A percentile compares a stretch with the other conserved stretches of the same genome.
These are phyloP conservation scores for Panagrolaimus sp. DNA, from an alignment of 1,140 invertebrate species.

Conservation along the genomic window DNA sequence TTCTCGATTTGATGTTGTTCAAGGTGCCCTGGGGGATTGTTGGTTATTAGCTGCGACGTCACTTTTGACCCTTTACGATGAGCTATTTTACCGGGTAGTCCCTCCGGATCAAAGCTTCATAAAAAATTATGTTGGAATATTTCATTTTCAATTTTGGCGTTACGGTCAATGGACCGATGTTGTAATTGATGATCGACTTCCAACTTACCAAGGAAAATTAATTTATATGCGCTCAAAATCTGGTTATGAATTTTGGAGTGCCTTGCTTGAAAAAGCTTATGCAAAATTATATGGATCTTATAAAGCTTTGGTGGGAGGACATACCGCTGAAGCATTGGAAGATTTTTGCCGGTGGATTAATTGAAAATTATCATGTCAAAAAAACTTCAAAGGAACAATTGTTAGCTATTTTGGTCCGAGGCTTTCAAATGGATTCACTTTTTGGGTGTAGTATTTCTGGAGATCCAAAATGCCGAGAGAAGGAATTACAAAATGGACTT, in stretches of 20 bases:
- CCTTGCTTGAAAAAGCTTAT: slow-evolving; percentile 77
- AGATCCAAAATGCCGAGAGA: slow-evolving; percentile 68
- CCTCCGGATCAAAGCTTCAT: slow-evolving; percentile 81
- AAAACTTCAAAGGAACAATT: slow-evolving; percentile 70
- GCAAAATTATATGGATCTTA: slow-evolving; percentile 92
- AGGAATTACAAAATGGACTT: slow-evolving; percentile 79
- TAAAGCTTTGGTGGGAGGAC: slow-evolving; percentile 91
- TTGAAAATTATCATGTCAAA: slow-evolving; percentile 84
- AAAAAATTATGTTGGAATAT: slow-evolving; percentile 74
- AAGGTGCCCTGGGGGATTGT: slow-evolving; percentile 93
- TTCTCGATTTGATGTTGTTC: slow-evolving; percentile 89
- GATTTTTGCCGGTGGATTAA: slow-evolving; percentile 96
- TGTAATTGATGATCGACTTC: slow-evolving; percentile 72
- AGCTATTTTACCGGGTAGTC: slow-evolving; percentile 87
- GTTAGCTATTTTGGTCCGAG: slow-evolving; percentile 83
- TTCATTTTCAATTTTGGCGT: slow-evolving; percentile 59
- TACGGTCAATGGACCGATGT: slow-evolving; percentile 69
- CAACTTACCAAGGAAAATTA: slow-evolving; percentile 69
- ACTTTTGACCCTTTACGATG: slow-evolving; percentile 79
- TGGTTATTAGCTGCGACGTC: slow-evolving; percentile 92
- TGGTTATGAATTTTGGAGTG: slow-evolving; percentile 73
- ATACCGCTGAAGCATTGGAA: slow-evolving; percentile 94
- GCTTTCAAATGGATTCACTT: slow-evolving; percentile 81
- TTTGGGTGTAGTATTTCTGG: slow-evolving; percentile 94
- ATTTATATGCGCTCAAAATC: slow-evolving; percentile 70